Evolutionary conservation across 2,888 invertebrate species (phyloP).

Genomic region (Liopterus haemorrhoidalis): DNA sequence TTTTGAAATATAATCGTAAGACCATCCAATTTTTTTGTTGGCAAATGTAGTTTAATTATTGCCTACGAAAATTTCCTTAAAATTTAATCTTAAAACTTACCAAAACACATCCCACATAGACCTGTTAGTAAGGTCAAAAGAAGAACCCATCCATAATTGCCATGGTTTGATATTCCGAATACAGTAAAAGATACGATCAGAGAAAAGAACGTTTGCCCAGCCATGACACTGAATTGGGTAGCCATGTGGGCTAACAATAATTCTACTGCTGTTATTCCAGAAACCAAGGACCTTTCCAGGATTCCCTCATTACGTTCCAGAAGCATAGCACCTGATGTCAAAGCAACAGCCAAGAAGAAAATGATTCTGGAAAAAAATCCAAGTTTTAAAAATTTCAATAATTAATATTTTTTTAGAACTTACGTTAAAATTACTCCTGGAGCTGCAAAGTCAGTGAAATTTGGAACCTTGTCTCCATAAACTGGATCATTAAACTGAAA

Average conservation of each 20-base stretch:
- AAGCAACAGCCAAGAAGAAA: constrained; percentile 88
- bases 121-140: constrained; percentile 74
- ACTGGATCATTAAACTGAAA: constrained; percentile 64
- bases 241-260: constrained; percentile 81
- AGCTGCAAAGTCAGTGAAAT: constrained; percentile 91
- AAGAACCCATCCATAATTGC: constrained; percentile 69
- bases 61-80: neutral
- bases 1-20: too few species aligned
- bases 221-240: constrained; percentile 83
- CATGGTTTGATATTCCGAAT: constrained; percentile 72
- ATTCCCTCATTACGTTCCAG: constrained; percentile 86
- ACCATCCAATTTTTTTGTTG: too few species aligned
- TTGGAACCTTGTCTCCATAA: constrained; percentile 69
- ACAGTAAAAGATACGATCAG: constrained; percentile 71
- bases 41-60: too few species aligned
- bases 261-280: constrained; percentile 73
- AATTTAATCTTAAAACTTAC: constrained; percentile 47
- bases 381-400: constrained; percentile 11
- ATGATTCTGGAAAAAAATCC: constrained; percentile 61
- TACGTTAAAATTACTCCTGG: constrained; percentile 86
- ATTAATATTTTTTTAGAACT: constrained; percentile 42
- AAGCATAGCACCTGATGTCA: constrained; percentile 86
- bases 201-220: constrained; percentile 74
- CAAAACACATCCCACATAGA: constrained; percentile 89
- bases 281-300: constrained; percentile 80